Base-by-base conservation (phyloP, 2,113 vertebrate species). In the Oreochromis niloticus region DNA sequence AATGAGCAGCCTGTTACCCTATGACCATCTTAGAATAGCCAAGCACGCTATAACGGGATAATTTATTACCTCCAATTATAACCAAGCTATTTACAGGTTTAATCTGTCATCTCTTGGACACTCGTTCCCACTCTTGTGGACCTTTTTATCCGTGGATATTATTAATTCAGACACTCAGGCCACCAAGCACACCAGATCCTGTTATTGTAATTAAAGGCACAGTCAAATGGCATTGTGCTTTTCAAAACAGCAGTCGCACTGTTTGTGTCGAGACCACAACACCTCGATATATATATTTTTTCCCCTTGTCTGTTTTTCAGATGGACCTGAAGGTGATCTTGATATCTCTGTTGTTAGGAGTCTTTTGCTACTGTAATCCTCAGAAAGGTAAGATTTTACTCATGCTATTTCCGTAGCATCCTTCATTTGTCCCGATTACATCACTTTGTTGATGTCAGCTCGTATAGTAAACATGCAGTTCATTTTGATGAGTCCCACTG, bases 281-380 rank as follows among this genome's bases (percentile, higher is more conserved):
- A 54, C 4, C 4, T 88, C 1, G 10, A 81, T 39, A 32, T 9
- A 19, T 6, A 2, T 2, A 32, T 32, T 36, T 66, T 19, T 39
- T 22, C 19, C 19, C 54, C 59, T 19, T 30, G 19, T 50, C 17
- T 50, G 4, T 83, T 17, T 92, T 17, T 79, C 90, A 97, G 96
- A 97, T 97, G 96, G 95, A 96, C 90, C 91, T 96, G 88, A 96
- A 96, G 91, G 88, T 97, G 82, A 93, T 96, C 73, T 85, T 96
- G 80, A 82, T 96, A 80, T 89, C 93, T 8, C 75, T 86, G 2
- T 86, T 96, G 84, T 89, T 96, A 12, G 95, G 90, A 84, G 63
- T 94, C 22, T 82, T 95, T 55, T 96, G 89, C 90, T 87, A 80
- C 88, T 90, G 93, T 79, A 78, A 24, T 13, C 93, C 95, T 83